Evolutionary conservation across 2,797 vertebrate genomes (phyloP), one percentile per base, ranked within the genome.

Genomic region (Anabas testudineus): DNA sequence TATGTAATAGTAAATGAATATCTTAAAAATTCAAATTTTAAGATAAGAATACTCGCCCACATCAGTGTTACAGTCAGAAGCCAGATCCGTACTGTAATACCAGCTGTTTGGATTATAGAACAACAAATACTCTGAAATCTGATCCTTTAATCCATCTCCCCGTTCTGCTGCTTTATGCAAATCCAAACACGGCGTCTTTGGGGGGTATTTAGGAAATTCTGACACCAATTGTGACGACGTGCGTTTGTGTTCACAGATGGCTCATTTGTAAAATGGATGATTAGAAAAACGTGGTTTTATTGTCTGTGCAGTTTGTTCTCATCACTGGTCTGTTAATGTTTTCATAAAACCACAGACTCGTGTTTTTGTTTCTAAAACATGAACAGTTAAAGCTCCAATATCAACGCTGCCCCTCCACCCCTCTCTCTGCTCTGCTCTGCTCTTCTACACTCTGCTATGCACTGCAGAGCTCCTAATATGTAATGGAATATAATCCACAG

Each of bases 161-260:
- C 26, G 22, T 41, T 57, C 57, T 56, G 51, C 58, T 59, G 19
- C 79, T 74, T 78, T 68, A 81, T 83, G 75, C 51, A 36, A 59
- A 74, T 74, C 53, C 18, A 2, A 10, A 52, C 61, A 26, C n/a
- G 19, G 36, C 18, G 37, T 55, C 61, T 76, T 57, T 36, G 3
- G 48, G 52, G 49, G 68, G 65, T 10, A 22, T 41, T 66, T 30
- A 56, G 51, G 22, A 28, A 60, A 10, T 1, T 13, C 30, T 36
- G 60, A 67, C 49, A 45, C 43, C 10, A 45, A 66, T 45, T 68
- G 39, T 22, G 15, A 36, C 13, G 42, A 4, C 3, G 12, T 5
- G 34, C 10, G 34, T n/a, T n/a, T 21, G 68, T 1, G 19, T 56
- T 55, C 53, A 26, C 56, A 67, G 67, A 62, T 69, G 69, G 47